Evolutionary conservation across 2,888 invertebrate species (phyloP), one percentile per base, ranked within the genome.

Genomic region (Sepiola atlantica): DNA sequence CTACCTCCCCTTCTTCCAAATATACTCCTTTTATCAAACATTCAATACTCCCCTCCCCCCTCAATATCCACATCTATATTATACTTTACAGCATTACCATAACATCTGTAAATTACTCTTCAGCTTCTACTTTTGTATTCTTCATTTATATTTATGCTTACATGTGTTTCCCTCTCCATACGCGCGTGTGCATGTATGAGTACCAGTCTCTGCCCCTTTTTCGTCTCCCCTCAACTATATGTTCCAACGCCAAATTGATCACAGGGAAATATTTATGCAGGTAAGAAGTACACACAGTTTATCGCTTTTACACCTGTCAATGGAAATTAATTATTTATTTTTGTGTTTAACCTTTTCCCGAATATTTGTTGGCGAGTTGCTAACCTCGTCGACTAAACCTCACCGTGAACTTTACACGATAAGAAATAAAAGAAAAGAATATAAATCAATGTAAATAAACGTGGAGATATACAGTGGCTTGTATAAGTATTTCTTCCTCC

Each of bases 291-390:
- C 28, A n/a, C 77, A 77, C 14, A 77, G 77, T 12, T 77, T 77
- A 77, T 77, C 28, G n/a, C 28, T n/a, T n/a, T 77, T 77, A 77
- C 77, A 77, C 77, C 77, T 77, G 77, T 77, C 77, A 77, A 28
- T 61, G n/a, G 77, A n/a, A 77, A 77, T 77, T 77, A 77, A 77
- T 77, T 77, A 77, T 77, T 77, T 77, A 77, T 77, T 77, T 77
- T 77, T 77, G n/a, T 77, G 77, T 77, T 77, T 57, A 57, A 57
- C 21, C 57, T 57, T 57, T 57, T 24, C 57, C 6, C 18, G 24
- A 57, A 21, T 20, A 21, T 57, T 57, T 61, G 28, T 77, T 12
- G n/a, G 77, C 28, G 77, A 61, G n/a, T 77, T 77, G n/a, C 77
- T n/a, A 77, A 28, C 14, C 18, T n/a, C 20, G 24, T 24, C 24